A percentile compares a stretch with the other conserved stretches of the same genome.
Conservation (phyloP, 2,888 invertebrate genomes). For the Cephonodes hylas region DNA sequence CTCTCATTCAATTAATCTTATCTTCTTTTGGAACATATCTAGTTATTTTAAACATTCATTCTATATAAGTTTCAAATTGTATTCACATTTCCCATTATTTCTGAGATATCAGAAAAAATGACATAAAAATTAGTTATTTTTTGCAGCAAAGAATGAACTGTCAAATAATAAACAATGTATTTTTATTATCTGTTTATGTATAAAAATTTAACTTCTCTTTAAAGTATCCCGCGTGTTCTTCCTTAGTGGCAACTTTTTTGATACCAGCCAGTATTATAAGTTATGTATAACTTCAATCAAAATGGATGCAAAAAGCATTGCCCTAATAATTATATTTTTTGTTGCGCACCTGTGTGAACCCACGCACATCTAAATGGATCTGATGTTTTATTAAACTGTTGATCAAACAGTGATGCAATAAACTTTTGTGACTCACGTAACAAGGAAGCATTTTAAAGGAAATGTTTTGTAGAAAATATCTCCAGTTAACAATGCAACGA, state of each 20-base stretch:
- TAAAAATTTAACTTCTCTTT: too few species aligned
- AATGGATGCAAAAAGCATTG: not conserved
- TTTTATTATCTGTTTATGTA: too few species aligned
- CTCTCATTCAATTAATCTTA: not conserved
- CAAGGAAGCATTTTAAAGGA: not conserved
- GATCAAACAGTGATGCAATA: not conserved
- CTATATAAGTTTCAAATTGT: not conserved
- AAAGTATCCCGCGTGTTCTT: too few species aligned
- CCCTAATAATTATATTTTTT: not conserved
- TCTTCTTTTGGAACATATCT: too few species aligned
- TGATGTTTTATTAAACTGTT: not conserved
- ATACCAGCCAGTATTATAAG: too few species aligned
- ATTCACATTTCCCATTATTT: too few species aligned
- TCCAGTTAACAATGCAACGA: not conserved
- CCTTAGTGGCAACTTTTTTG: too few species aligned
- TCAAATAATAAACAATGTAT: too few species aligned
- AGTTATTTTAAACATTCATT: too few species aligned
- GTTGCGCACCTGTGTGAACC: not conserved
- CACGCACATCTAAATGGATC: not conserved
- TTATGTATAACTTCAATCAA: not conserved
- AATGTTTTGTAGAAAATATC: not conserved
- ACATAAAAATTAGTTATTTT: too few species aligned
- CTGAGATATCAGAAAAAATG: too few species aligned
- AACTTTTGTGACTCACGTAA: not conserved
- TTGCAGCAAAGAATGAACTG: too few species aligned